A percentile compares a stretch with the other conserved stretches of the same genome.
Evolutionary conservation across 1,140 invertebrate species (phyloP).

Genomic region (Cyclina sinensis): DNA sequence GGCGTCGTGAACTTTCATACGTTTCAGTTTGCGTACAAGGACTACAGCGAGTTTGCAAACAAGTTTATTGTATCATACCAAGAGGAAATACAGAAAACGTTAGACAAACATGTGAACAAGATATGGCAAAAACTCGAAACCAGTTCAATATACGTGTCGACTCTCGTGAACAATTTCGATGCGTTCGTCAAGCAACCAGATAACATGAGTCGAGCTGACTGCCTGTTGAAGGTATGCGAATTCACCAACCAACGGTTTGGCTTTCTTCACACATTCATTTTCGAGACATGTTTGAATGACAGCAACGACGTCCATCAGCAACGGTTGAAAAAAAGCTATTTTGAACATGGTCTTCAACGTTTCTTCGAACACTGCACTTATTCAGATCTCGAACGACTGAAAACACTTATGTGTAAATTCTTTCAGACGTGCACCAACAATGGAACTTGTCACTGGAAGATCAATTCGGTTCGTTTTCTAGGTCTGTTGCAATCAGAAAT

Average conservation of each 20-base stretch:
- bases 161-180: conserved; percentile 18
- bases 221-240: background rate
- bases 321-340: background rate
- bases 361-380: background rate
- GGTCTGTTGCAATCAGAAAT: background rate
- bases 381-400: background rate
- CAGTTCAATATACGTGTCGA: conserved; percentile 12
- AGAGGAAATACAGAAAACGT: background rate
- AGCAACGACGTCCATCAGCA: background rate
- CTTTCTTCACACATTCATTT: background rate
- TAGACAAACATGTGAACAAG: background rate
- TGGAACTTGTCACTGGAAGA: background rate
- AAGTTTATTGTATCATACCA: background rate
- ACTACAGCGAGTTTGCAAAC: background rate
- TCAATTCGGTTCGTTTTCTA: background rate
- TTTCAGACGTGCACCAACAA: background rate
- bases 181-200: background rate
- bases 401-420: background rate
- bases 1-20: background rate
- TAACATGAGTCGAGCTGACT: background rate
- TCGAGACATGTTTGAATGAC: background rate
- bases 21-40: background rate
- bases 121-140: conserved; percentile 3
- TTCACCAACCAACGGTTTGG: background rate
- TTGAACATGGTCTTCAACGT: background rate